phyloP scores from a whole-genome alignment of 1,140 invertebrate genomes.

The Tyrophagus putrescentiae region DNA sequence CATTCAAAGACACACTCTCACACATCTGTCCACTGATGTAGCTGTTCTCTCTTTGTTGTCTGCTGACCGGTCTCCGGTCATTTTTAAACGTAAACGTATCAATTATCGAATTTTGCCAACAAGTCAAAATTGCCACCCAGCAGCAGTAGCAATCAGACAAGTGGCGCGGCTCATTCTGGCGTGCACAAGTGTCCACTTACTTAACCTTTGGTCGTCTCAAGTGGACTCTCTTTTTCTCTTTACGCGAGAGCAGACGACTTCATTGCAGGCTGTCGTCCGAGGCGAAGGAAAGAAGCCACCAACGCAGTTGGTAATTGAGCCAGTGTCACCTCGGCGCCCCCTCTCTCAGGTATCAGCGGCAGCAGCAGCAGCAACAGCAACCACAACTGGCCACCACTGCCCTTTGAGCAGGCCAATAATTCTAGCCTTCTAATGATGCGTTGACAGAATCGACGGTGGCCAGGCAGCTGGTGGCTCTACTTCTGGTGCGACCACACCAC shows the following conservation, averaged over 20 bases:
- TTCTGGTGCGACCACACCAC: no score
- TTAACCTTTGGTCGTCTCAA: slow-evolving; percentile 1
- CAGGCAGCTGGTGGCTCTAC: no score
- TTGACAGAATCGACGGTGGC: neutral
- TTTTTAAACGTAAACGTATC: slow-evolving; percentile 11
- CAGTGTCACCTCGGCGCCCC: slow-evolving; percentile 6
- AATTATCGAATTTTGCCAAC: slow-evolving; percentile 15
- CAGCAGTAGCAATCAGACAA: neutral
- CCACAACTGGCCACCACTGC: no score
- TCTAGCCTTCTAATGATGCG: neutral
- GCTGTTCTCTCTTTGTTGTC: no score
- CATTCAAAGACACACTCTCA: neutral
- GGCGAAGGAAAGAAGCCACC: no score
- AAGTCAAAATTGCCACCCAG: slow-evolving; percentile 8
- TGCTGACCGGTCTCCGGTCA: no score
- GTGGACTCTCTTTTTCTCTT: neutral
- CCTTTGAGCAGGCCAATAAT: neutral
- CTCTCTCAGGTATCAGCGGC: no score
- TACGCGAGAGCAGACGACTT: neutral
- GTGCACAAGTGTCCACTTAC: slow-evolving; percentile 5
- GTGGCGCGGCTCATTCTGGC: neutral
- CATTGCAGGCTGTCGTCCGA: no score
- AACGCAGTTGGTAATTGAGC: slow-evolving; percentile 7
- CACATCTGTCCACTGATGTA: neutral
- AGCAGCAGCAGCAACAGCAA: no score